Evolutionary conservation across 2,113 vertebrate genomes (phyloP).

Genomic region (western clawed frog (Xenopus tropicalis)): DNA sequence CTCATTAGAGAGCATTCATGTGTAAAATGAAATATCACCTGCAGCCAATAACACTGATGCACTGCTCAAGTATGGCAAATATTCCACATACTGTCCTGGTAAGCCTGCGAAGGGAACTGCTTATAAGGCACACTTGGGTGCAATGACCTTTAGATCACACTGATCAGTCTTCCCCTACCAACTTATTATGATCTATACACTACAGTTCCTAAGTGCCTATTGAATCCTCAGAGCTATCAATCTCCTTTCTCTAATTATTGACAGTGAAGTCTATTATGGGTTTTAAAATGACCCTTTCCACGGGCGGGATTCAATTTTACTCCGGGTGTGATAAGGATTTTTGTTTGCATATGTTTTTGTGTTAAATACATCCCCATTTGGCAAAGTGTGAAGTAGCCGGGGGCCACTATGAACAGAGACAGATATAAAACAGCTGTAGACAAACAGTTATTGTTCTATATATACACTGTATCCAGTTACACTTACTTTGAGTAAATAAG

Average conservation of each 20-base stretch:
- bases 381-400: not conserved
- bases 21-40: conserved; percentile 5
- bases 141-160: not conserved
- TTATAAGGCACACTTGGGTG: not conserved
- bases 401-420: no score
- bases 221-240: not conserved
- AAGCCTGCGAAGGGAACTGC: not conserved
- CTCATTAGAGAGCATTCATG: conserved; percentile 10
- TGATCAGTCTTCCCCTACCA: not conserved
- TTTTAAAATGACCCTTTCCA: not conserved
- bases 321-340: not conserved
- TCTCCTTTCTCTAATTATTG: conserved; percentile 18
- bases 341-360: not conserved
- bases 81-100: not conserved
- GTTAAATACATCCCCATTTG: not conserved
- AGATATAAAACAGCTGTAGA: no score
- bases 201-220: not conserved
- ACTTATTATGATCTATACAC: conserved; percentile 8
- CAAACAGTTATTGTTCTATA: no score
- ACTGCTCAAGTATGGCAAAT: not conserved
- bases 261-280: conserved; percentile 15
- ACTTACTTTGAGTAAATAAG: no score
- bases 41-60: not conserved
- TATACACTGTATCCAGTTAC: no score
- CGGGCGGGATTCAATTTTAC: conserved; percentile 1